Base-by-base conservation (phyloP, 2,113 vertebrate genomes). In the Halcyon senegalensis region DNA sequence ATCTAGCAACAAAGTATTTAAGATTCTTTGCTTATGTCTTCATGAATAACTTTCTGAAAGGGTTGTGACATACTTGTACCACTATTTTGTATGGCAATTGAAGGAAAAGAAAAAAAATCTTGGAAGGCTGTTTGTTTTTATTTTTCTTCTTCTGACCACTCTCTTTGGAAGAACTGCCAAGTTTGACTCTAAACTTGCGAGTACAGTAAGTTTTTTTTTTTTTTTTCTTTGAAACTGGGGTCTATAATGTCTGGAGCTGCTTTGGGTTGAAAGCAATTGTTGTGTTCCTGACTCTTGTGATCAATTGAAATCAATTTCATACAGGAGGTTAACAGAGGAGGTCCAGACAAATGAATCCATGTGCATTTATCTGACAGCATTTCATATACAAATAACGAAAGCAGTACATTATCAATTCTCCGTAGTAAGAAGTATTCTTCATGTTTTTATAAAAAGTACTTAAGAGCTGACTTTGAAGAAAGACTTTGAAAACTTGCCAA, bases 401-500 rank as follows among this genome's bases (percentile, higher is more conserved):
- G 73, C 94, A 96, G 96, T 97, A 96, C 97, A 96, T 98, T 97
- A 97, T 98, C 96, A 97, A 80, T 98, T 98, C 97, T 97, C 95
- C 80, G 16, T 98, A 96, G 89, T 89, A 93, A 97, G 97, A 97
- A 96, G 95, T 80, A 97, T 93, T 98, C 97, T 98, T 98, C 98
- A 97, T 98, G 98, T 97, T 97, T 98, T 97, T 93, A 95, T 97
- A 97, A 97, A 97, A 97, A 94, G 97, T 83, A 96, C 97, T 97
- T 98, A 98, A 98, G 98, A 98, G 96, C 97, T 98, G 97, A 97
- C 97, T 98, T 98, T 97, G 94, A 97, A 98, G 97, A 97, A 97
- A 98, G 97, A 96, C 84, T 77, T 98, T 98, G 98, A 98, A 98
- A 98, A 97, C 89, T 96, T 98, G 98, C 98, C 98, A 98, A 98